Conservation (phyloP, 2,888 invertebrate species). For the Cancer borealis region DNA sequence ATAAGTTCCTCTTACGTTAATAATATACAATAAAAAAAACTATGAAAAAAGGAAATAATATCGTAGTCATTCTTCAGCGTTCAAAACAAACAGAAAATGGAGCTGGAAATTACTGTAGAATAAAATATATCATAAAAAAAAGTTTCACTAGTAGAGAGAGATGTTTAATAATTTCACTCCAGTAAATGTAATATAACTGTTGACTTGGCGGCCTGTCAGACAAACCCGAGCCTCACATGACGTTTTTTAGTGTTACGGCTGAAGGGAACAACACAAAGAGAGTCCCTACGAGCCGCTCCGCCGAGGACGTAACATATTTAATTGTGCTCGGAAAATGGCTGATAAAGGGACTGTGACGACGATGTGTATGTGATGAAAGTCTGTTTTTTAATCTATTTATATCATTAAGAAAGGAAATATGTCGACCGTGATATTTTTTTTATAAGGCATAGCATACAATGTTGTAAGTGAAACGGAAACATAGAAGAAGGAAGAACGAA, state of each 20-base stretch:
- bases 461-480: background rate
- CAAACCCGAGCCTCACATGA: background rate
- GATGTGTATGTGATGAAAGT: background rate
- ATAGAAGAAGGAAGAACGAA: background rate
- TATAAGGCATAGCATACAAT: background rate
- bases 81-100: background rate
- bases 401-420: background rate
- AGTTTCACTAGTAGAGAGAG: background rate
- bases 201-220: background rate
- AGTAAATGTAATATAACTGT: conserved; percentile 1
- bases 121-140: background rate
- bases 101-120: background rate
- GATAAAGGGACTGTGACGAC: background rate
- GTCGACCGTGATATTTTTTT: background rate
- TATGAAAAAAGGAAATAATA: background rate
- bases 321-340: conserved; percentile 41
- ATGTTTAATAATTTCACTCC: background rate
- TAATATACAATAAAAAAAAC: background rate
- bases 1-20: background rate
- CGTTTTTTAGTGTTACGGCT: conserved; percentile 7
- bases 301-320: background rate
- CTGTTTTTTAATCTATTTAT: background rate
- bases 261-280: background rate
- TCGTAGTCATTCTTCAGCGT: background rate
- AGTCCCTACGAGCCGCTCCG: background rate